Evolutionary conservation across 2,797 vertebrate species (phyloP), one percentile per base, ranked within the genome.

Genomic region (Phrynocephalus guinanensis): DNA sequence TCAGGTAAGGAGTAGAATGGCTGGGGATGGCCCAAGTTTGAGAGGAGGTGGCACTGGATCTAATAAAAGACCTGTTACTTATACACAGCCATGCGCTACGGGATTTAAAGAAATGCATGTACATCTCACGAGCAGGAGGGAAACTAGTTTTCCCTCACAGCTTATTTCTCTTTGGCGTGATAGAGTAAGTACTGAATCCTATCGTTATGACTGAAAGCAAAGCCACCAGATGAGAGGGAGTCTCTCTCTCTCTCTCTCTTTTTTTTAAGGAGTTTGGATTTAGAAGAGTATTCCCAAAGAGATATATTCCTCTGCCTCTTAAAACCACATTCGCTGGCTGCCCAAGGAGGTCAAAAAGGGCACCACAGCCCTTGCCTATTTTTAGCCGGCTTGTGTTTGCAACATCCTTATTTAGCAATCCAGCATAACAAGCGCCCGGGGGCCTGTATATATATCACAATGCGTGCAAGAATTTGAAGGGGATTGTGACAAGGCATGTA

Each of bases 391-490:
- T 44, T 26, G 87, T 87, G 88, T 82, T 92, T 91, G 93, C 86
- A 86, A 93, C 88, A 0, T 91, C 97, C 96, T 96, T 97, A 97
- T 97, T 97, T 97, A 97, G 97, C 94, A 95, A 95, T 91, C 0
- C 88, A 93, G 92, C 90, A 0, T 0, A 72, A 79, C 0, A 0
- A 93, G 83, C 91, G 86, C 13, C 38, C 11, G 0, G 7, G 7
- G n/a, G 16, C 20, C 56, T 82, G 13, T 44, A 86, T 85, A 76
- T 68, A 76, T 68, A 81, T 88, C 83, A 81, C 30, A 68, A 6
- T 81, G 83, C 38, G 79, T 56, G 84, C 86, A 68, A 84, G 88
- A 91, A 87, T 33, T 2, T 81, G 5, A 80, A 90, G 90, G 93
- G 90, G 66, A 86, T 81, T 79, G 86, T 82, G 84, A 86, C 28